A percentile compares a stretch with the other conserved stretches of the same genome.
Conservation (phyloP, 2,888 invertebrate species). For the Minunthozetes semirufus region DNA sequence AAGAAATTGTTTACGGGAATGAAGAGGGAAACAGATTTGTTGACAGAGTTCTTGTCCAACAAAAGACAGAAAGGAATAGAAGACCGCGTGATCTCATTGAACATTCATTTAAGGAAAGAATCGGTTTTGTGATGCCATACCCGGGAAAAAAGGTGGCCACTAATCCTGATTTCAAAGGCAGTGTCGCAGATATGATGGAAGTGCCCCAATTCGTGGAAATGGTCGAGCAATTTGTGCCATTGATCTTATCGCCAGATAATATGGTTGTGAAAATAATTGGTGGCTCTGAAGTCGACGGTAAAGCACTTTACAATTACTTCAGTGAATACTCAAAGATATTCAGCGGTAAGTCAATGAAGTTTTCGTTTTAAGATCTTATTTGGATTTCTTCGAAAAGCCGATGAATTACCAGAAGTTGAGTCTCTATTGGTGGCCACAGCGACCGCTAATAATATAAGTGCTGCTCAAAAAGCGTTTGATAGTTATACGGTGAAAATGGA, state of each 20-base stretch:
- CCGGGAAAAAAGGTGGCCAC: constrained; percentile 95
- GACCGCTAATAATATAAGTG: no score
- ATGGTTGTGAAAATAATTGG: constrained; percentile 91
- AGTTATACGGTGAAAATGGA: no score
- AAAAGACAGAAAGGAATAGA: constrained; percentile 59
- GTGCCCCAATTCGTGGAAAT: constrained; percentile 83
- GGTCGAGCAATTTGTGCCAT: constrained; percentile 75
- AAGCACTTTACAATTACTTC: constrained; percentile 89
- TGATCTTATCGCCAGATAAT: constrained; percentile 79
- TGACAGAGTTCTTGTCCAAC: not conserved
- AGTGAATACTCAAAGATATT: constrained; percentile 89
- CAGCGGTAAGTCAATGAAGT: constrained; percentile 69
- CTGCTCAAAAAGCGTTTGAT: no score
- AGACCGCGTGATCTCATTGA: constrained; percentile 85
- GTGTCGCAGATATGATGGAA: constrained; percentile 82
- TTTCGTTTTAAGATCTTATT: constrained; percentile 65
- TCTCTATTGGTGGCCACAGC: not conserved
- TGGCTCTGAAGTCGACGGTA: constrained; percentile 81
- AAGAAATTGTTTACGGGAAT: no score
- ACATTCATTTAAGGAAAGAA: constrained; percentile 54
- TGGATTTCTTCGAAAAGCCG: constrained; percentile 77
- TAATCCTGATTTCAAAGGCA: constrained; percentile 90
- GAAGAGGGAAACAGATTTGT: constrained; percentile 67
- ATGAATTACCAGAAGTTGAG: constrained; percentile 56
- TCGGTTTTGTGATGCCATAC: constrained; percentile 96